A percentile compares a stretch with the other conserved stretches of the same genome.
phyloP scores from a whole-genome alignment of 2,888 invertebrate genomes.

The Mantis religiosa region DNA sequence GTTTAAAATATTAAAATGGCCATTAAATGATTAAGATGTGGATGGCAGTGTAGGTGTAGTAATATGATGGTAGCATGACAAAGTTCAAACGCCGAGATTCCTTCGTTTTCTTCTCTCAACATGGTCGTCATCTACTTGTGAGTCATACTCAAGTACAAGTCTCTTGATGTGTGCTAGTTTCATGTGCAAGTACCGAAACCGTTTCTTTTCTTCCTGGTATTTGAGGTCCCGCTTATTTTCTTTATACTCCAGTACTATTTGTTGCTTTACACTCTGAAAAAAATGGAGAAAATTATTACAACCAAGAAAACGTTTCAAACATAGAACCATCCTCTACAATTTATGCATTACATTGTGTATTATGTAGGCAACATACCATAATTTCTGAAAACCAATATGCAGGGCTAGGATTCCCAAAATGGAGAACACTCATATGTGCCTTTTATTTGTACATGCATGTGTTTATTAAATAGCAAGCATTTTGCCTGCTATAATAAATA shows the following conservation, averaged over 20 bases:
- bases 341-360: not conserved
- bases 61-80: not conserved
- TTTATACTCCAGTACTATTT: conserved; percentile 80
- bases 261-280: conserved; percentile 71
- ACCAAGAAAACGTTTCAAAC: not conserved
- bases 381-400: too few relatives aligned
- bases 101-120: not conserved
- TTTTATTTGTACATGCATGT: too few relatives aligned
- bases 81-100: conserved; percentile 7
- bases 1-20: not conserved
- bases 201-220: conserved; percentile 71
- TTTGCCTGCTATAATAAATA: too few relatives aligned
- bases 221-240: conserved; percentile 69
- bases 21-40: not conserved
- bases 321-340: not conserved
- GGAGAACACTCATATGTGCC: too few relatives aligned
- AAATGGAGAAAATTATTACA: conserved; percentile 32
- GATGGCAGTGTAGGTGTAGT: conserved; percentile 13
- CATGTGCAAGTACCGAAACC: conserved; percentile 85
- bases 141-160: conserved; percentile 80
- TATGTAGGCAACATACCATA: too few relatives aligned
- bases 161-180: conserved; percentile 91
- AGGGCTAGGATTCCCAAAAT: too few relatives aligned
- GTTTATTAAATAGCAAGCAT: too few relatives aligned
- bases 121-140: not conserved